A percentile compares a stretch with the other conserved stretches of the same genome.
Evolutionary conservation across 2,888 invertebrate species (phyloP).

Genomic region (Amorpha juglandis): DNA sequence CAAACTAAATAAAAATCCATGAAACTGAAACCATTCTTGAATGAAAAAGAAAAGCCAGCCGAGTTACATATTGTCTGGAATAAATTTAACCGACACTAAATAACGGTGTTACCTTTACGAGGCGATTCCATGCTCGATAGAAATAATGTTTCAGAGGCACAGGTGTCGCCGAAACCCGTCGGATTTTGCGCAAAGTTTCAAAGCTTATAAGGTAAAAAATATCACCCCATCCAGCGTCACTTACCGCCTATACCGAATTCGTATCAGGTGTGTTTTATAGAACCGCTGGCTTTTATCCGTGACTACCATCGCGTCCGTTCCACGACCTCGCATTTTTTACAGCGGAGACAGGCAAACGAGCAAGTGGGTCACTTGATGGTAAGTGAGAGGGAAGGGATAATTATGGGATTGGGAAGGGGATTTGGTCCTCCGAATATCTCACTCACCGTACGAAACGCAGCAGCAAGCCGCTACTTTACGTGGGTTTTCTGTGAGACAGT

Average conservation of each 20-base stretch:
- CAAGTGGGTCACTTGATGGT: too few species aligned
- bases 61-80: not conserved
- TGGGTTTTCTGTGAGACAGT: too few species aligned
- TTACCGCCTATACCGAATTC: conserved; percentile 11
- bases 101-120: conserved; percentile 4
- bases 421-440: too few species aligned
- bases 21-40: too few species aligned
- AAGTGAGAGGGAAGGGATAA: too few species aligned
- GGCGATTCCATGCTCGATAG: conserved; percentile 20
- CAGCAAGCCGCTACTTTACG: too few species aligned
- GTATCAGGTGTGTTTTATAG: conserved; percentile 25
- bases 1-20: too few species aligned
- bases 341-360: too few species aligned
- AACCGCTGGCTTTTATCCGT: not conserved
- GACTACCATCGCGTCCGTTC: not conserved
- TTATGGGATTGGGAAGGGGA: too few species aligned
- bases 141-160: conserved; percentile 19
- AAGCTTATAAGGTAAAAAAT: conserved; percentile 29
- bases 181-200: conserved; percentile 23
- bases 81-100: conserved; percentile 12
- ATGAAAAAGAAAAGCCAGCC: too few species aligned
- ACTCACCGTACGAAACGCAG: too few species aligned
- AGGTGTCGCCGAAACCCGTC: conserved; percentile 26
- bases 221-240: conserved; percentile 16
- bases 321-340: too few species aligned